Evolutionary conservation across 2,797 vertebrate genomes (phyloP), one percentile per base, ranked within the genome.

Genomic region (Hybognathus amarus): DNA sequence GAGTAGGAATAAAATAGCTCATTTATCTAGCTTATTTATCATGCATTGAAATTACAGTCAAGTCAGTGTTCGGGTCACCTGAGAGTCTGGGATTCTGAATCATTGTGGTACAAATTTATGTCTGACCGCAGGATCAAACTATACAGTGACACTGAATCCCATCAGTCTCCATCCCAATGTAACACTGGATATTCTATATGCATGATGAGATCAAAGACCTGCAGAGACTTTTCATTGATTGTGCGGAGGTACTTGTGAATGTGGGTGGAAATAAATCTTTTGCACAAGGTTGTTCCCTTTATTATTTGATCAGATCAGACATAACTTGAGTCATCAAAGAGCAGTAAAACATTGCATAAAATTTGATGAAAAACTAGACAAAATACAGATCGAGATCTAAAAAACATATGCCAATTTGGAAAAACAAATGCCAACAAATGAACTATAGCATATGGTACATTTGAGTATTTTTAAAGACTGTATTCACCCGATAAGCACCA

Each of bases 111-210:
- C 73, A 81, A 71, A 87, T 84, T 17, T 70, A 81, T 84, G 75
- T 78, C 66, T 84, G n/a, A 52, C 45, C 54, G 18, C 50, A 66
- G 73, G 77, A 80, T 80, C 82, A 80, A 76, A 80, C 64, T 63
- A 70, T 45, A 77, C 64, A 52, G 61, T 83, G 82, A 81, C 85
- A 83, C 82, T 71, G n/a, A 83, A 83, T 83, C 82, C 76, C 22
- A 33, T 33, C 30, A 33, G 20, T 84, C 78, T 68, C 56, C 70
- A 42, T 68, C 61, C 42, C 70, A 63, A 17, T 80, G 76, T 69
- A 86, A 66, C 47, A 77, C 74, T 73, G 38, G 82, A 73, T 77
- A 66, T 83, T 67, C 56, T 64, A 15, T 75, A 80, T 69, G 77
- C 74, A 74, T 64, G 10, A 84, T 74, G 74, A 84, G 74, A 87